Evolutionary conservation across 2,797 vertebrate genomes (phyloP), one percentile per base, ranked within the genome.

Genomic region (Gadopsis marmoratus): DNA sequence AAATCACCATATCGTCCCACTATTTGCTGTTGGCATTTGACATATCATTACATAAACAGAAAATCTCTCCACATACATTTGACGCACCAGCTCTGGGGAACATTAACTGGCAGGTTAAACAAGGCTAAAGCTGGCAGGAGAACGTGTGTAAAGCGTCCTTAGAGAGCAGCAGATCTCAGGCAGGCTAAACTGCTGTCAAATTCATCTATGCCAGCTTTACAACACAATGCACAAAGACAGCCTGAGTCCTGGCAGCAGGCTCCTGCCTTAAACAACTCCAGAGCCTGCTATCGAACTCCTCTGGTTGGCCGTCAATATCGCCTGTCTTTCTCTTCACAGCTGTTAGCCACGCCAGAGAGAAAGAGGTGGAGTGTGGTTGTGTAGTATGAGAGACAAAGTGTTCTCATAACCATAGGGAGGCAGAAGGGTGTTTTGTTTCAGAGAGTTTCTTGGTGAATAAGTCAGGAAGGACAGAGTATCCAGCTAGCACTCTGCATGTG

Each of bases 101-200:
- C 83, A 76, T 82, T 68, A 86, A 65, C 65, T 58, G 61, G 47
- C 74, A 41, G 82, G 14, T 71, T 85, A 88, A 93, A 91, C 66
- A 81, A 83, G 66, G 72, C 63, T 29, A 21, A 71, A 71, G 78
- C 70, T 83, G 86, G 50, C 54, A 39, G 87, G 76, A 78, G 81
- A 88, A 82, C 13, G 45, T 62, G 81, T 83, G 71, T 81, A 77
- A 87, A 80, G 85, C 14, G 23, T 89, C 91, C 89, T 88, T 43
- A 43, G 83, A 90, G 92, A 89, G 75, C 82, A 69, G 81, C 88
- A 51, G 78, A 84, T 88, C 88, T 91, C 86, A 71, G 86, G 71
- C 58, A 60, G 82, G 80, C 90, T 94, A 93, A 94, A 93, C 88
- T 92, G 90, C 91, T 94, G 94, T 94, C 93, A 92, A 79, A 79